Evolutionary conservation across 2,113 vertebrate genomes (phyloP).

Genomic region (Penelope pileata): DNA sequence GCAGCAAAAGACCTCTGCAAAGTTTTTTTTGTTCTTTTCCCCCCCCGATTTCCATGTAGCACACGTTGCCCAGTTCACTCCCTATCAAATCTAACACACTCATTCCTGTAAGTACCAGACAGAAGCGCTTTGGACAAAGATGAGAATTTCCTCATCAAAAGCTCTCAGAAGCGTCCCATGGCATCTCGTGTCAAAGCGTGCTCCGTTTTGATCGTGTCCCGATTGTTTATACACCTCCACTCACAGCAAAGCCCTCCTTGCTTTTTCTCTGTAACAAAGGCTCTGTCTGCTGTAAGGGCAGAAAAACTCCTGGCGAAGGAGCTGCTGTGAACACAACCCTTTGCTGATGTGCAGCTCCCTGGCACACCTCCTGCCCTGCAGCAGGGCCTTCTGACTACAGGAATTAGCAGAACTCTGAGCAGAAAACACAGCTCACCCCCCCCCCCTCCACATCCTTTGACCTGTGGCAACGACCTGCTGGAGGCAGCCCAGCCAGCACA

Average conservation of each 20-base stretch:
- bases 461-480: accelerated
- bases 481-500: not conserved
- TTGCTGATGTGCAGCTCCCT: accelerated
- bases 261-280: not conserved
- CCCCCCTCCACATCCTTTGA: accelerated
- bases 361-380: accelerated
- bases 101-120: not conserved
- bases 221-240: not conserved
- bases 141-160: not conserved
- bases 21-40: accelerated
- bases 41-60: not conserved
- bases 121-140: not conserved
- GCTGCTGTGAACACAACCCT: not conserved
- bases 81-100: not conserved
- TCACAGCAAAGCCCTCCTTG: not conserved
- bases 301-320: not conserved
- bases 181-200: not conserved
- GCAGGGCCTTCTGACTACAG: not conserved
- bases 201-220: not conserved
- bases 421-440: accelerated
- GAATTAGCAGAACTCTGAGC: not conserved
- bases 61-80: not conserved
- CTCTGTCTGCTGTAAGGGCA: not conserved
- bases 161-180: not conserved
- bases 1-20: not conserved